Evolutionary conservation across 2,113 vertebrate species (phyloP), one percentile per base, ranked within the genome.

Genomic region (Excalfactoria chinensis): DNA sequence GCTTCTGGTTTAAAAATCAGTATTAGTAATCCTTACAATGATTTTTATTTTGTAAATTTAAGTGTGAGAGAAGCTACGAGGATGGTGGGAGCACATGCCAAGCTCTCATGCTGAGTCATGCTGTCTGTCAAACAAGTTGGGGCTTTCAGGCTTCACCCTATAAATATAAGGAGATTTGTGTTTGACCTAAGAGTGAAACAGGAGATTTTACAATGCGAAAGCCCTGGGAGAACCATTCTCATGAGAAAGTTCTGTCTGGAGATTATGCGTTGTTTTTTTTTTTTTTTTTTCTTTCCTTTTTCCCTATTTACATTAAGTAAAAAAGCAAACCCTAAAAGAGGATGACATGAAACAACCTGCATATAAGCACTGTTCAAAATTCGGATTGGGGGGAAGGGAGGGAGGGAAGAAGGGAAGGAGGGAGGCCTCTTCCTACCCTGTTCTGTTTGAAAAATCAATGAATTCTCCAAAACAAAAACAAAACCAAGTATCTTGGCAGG

Each of bases 101-200:
- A 88, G 43, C 25, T 80, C 72, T 78, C 44, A 16, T 60, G 49
- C 66, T 78, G 62, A 93, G 48, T 86, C 76, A 71, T n/a, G 51
- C 41, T 60, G 69, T 43, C 75, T 88, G 66, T 84, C 48, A 89
- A 49, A 83, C 5, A 63, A 78, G 43, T 68, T 55, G 34, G 68
- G 56, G 86, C 43, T 28, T 72, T 79, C 80, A 78, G 63, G 46
- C 53, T 90, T 78, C 13, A 86, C 63, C 41, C 20, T 68, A 69
- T 64, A 86, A 93, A 88, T 28, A 15, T 62, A 74, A 64, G 11
- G 48, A 91, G 73, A 26, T 66, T 77, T 86, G 37, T 77, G 46
- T 88, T 70, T 90, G 84, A 92, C 59, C 70, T 66, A 76, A 78
- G 92, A 86, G 66, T 30, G 63, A 93, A 84, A 35, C 23, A 78